Evolutionary conservation across 2,113 vertebrate genomes (phyloP), one percentile per base, ranked within the genome.

Genomic region (Eubucco bourcierii): DNA sequence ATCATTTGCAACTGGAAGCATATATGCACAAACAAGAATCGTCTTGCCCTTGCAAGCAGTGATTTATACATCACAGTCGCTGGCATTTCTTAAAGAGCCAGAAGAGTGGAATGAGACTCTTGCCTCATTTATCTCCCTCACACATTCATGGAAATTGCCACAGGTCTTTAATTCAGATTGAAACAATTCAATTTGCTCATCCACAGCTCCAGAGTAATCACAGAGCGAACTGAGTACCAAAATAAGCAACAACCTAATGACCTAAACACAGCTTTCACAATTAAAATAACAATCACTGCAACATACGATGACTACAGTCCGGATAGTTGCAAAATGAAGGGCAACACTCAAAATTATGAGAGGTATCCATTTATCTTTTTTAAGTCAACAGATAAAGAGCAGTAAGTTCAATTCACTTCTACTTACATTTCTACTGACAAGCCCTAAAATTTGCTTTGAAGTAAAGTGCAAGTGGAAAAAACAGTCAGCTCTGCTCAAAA

Each of bases 41-140:
- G 78, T 56, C 71, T 72, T 90, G 83, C 28, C 83, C 85, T 65
- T 84, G 73, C 64, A 90, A 87, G 78, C 29, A 81, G 25, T 25
- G 29, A 66, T 80, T 74, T 71, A 15, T 67, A 25, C 6, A 92
- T 27, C 31, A 60, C 17, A 86, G 80, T 27, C 34, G 63, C 46
- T 25, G 24, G 55, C 46, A 58, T 76, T 93, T 75, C 66, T 93
- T 84, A 84, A 91, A 91, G 84, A 88, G 73, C 27, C 82, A 80
- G 70, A 72, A 10, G 8, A 33, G 15, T 3, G 17, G 11, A 59
- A n/a, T 59, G 27, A 28, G 53, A 56, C 63, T 80, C 68, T 39
- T 27, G 31, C n/a, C 41, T 67, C 37, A 24, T 12, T 79, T 8
- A 6, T 9, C 37, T 82, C 23, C 25, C 56, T 60, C 12, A 1